A percentile compares a stretch with the other conserved stretches of the same genome.
phyloP scores from a whole-genome alignment of 2,797 vertebrate genomes.

The Vireo griseus region DNA sequence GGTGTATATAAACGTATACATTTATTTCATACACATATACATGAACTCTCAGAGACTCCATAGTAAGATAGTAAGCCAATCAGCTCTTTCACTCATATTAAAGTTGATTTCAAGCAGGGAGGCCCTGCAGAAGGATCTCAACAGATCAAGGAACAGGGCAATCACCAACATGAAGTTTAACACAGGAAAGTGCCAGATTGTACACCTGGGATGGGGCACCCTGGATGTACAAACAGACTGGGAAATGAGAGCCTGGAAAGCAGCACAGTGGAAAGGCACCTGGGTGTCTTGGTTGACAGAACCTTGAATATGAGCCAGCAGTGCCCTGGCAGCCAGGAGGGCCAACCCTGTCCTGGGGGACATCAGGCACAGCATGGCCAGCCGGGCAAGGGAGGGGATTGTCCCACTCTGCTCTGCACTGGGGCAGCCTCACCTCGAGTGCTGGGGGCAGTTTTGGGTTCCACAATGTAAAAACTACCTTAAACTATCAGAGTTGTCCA shows the following conservation, averaged over 20 bases:
- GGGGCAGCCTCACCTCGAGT: accelerated
- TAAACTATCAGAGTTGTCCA: not conserved
- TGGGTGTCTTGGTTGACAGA: accelerated
- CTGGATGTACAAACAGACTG: not conserved
- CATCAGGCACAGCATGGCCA: accelerated
- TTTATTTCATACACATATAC: not conserved
- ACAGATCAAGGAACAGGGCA: not conserved
- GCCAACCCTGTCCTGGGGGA: accelerated
- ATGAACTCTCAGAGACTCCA: not conserved
- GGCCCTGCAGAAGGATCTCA: accelerated
- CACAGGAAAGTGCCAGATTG: not conserved
- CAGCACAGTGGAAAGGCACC: accelerated
- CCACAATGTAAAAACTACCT: not conserved
- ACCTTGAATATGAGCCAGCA: accelerated
- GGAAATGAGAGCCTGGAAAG: not conserved
- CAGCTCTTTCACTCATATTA: not conserved
- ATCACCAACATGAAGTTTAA: not conserved
- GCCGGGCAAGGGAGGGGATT: not conserved
- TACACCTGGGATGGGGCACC: no score
- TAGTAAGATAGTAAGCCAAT: not conserved
- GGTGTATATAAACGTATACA: not conserved
- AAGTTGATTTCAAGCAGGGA: not conserved
- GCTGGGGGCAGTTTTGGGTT: accelerated
- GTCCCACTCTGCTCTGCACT: accelerated
- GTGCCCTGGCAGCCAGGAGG: not conserved